Conservation (phyloP, 2,113 vertebrate species). For the Rhea americana region DNA sequence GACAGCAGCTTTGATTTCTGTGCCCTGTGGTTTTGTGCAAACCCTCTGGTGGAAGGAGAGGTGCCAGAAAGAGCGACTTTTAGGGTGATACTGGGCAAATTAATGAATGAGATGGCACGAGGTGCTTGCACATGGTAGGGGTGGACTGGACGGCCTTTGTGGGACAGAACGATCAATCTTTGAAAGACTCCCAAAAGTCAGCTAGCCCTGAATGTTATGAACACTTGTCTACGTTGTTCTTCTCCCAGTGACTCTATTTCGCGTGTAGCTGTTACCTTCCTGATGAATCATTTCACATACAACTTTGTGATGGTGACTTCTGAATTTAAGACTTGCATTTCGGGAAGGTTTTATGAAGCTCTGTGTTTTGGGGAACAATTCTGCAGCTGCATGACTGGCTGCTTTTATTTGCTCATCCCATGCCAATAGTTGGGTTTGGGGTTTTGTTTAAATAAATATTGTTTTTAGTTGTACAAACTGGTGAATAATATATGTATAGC, state of each 20-base stretch:
- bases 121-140: fast-evolving
- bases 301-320: neutral
- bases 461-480: neutral
- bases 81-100: fast-evolving
- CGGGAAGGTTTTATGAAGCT: neutral
- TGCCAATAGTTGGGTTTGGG: neutral
- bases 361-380: neutral
- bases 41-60: fast-evolving
- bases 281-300: neutral
- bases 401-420: neutral
- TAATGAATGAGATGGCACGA: fast-evolving
- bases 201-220: neutral
- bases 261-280: neutral
- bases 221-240: neutral
- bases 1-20: too few species aligned
- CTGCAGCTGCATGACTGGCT: neutral
- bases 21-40: neutral
- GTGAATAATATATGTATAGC: too few species aligned
- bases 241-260: neutral
- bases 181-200: neutral
- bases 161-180: fast-evolving
- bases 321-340: neutral
- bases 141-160: fast-evolving
- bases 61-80: neutral
- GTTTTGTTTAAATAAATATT: neutral